phyloP scores from a whole-genome alignment of 2,888 invertebrate species.

The Malthinus flaveolus region DNA sequence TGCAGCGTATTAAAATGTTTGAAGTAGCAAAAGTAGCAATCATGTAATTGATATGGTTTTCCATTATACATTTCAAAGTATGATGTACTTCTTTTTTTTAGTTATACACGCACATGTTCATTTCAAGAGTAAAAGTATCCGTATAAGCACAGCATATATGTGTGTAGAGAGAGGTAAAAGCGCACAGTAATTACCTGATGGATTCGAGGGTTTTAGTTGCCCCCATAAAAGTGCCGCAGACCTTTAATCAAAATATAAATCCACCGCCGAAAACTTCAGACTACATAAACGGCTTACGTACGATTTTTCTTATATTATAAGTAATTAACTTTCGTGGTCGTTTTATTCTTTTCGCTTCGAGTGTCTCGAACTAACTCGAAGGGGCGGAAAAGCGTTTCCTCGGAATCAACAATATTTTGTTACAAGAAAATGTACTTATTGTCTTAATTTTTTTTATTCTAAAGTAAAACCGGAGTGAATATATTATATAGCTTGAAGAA shows the following conservation, averaged over 20 bases:
- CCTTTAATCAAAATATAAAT: slow-evolving; percentile 35
- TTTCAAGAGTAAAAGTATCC: slow-evolving; percentile 11
- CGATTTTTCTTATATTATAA: not conserved
- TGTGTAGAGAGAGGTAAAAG: slow-evolving; percentile 24
- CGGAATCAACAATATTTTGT: slow-evolving; percentile 11
- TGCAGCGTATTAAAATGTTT: too few relatives aligned
- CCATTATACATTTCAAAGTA: too few relatives aligned
- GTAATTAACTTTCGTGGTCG: too few relatives aligned
- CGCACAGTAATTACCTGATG: slow-evolving; percentile 44
- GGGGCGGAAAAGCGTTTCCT: too few relatives aligned
- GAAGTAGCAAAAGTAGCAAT: too few relatives aligned
- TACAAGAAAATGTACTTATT: slow-evolving; percentile 42
- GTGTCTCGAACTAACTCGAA: too few relatives aligned
- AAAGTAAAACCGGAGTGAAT: slow-evolving; percentile 8
- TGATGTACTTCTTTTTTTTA: too few relatives aligned
- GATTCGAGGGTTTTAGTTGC: slow-evolving; percentile 33
- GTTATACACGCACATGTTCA: not conserved
- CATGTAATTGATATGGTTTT: too few relatives aligned
- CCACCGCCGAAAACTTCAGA: slow-evolving; percentile 10
- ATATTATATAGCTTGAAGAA: slow-evolving; percentile 19
- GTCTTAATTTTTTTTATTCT: slow-evolving; percentile 38
- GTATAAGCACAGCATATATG: slow-evolving; percentile 1
- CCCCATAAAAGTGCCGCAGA: slow-evolving; percentile 33
- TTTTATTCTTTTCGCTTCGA: too few relatives aligned
- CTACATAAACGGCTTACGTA: slow-evolving; percentile 10